phyloP scores from a whole-genome alignment of 2,113 vertebrate genomes.

The Pterocles burchelli region DNA sequence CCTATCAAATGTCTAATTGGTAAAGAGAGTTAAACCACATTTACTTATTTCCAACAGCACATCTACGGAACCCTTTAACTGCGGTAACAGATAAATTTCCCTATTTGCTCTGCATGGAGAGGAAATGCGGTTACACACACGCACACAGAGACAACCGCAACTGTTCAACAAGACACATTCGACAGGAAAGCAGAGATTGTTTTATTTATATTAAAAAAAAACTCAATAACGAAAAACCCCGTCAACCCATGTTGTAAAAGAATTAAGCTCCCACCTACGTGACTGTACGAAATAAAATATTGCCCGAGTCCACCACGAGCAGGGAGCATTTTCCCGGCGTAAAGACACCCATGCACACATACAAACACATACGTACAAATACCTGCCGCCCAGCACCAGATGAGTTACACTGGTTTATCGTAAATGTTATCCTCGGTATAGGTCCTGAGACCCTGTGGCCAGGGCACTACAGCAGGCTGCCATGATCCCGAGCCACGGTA shows the following conservation, averaged over 20 bases:
- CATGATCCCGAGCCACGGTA: background rate
- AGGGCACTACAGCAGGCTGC: background rate
- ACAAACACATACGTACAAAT: slow-evolving; percentile 2
- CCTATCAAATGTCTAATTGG: slow-evolving; percentile 58
- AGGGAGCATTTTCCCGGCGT: background rate
- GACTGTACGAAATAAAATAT: background rate
- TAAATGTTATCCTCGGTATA: background rate
- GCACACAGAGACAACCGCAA: background rate
- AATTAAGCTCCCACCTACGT: background rate
- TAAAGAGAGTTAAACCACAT: slow-evolving; percentile 56
- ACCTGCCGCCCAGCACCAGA: slow-evolving; percentile 7
- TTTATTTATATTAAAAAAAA: background rate
- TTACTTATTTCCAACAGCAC: slow-evolving; percentile 48
- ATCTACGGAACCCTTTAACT: slow-evolving; percentile 48
- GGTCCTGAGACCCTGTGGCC: background rate
- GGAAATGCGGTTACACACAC: slow-evolving; percentile 39
- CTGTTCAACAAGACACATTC: background rate
- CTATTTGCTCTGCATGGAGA: slow-evolving; percentile 34
- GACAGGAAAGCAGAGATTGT: background rate
- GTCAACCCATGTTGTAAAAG: background rate
- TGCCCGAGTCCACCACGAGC: background rate
- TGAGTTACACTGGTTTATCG: background rate
- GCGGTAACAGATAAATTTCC: slow-evolving; percentile 47
- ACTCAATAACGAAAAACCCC: no score
- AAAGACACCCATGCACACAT: background rate